These are phyloP conservation scores for Harlomillsia oculata DNA, from an alignment of 1,140 invertebrate species.

Conservation along the genomic window DNA sequence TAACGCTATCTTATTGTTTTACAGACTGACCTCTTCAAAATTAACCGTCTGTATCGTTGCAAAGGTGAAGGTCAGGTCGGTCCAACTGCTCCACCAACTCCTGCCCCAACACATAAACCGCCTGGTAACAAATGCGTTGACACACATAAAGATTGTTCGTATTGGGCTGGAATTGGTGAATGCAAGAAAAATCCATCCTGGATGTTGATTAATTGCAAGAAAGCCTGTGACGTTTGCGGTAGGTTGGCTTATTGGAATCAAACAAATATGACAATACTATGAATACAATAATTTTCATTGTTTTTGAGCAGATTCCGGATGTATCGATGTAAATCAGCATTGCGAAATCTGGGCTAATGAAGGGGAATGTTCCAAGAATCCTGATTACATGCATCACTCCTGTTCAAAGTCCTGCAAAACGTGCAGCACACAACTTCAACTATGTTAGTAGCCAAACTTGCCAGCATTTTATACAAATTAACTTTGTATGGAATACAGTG, in stretches of 20 bases:
- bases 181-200: conserved; percentile 35
- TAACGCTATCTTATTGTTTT: conserved; percentile 4
- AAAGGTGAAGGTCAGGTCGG: background rate
- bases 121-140: conserved; percentile 22
- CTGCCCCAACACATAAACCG: background rate
- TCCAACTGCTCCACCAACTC: background rate
- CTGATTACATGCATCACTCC: conserved; percentile 40
- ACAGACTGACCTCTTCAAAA: conserved; percentile 36
- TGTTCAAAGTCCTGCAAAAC: conserved; percentile 41
- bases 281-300: too few species aligned
- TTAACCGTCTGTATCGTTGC: conserved; percentile 36
- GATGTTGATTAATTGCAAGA: conserved; percentile 39
- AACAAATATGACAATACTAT: background rate
- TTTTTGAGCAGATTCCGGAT: conserved; percentile 9
- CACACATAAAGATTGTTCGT: conserved; percentile 32
- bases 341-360: conserved; percentile 37
- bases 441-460: too few species aligned
- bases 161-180: conserved; percentile 32
- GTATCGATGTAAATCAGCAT: conserved; percentile 9
- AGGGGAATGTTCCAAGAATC: conserved; percentile 41
- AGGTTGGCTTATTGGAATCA: conserved; percentile 15
- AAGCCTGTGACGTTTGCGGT: conserved; percentile 42
- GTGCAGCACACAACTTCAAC: background rate
- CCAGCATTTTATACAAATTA: too few species aligned
- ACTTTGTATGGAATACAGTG: too few species aligned